These are phyloP conservation scores for Pristionchus fissidentatus DNA, from an alignment of 2,888 invertebrate species.

Conservation along the genomic window DNA sequence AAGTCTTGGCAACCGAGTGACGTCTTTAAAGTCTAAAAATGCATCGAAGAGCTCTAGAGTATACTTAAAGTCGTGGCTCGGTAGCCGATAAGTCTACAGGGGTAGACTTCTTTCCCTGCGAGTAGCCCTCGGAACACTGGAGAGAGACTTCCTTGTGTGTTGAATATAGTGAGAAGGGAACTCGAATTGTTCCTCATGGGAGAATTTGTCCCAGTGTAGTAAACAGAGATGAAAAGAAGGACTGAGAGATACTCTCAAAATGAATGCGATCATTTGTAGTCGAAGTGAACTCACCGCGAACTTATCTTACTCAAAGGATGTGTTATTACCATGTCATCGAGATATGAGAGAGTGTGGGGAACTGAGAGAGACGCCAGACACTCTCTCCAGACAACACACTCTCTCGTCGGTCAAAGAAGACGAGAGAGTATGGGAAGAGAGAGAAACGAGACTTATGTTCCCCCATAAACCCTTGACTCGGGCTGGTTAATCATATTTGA, in stretches of 20 bases:
- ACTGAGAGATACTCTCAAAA: constrained; percentile 12
- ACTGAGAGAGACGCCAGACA: constrained; percentile 6
- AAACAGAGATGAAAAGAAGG: neutral
- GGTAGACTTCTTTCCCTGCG: no score
- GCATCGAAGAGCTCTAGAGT: no score
- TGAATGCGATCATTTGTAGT: no score
- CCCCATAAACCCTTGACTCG: constrained; percentile 36
- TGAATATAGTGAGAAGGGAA: constrained; percentile 11
- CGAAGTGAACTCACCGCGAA: no score
- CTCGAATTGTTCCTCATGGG: constrained; percentile 27
- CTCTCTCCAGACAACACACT: no score
- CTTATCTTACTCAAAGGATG: no score
- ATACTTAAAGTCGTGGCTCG: no score
- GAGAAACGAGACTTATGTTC: neutral
- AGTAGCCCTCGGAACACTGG: no score
- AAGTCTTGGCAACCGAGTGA: neutral
- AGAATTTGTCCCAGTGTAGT: neutral
- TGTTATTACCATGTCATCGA: neutral
- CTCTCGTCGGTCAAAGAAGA: neutral
- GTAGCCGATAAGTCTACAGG: no score
- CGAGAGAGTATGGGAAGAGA: constrained; percentile 2
- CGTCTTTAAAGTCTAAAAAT: no score
- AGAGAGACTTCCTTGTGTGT: neutral
- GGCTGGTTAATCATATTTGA: constrained; percentile 33
- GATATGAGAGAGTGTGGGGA: neutral